These are phyloP conservation scores for Oceanites oceanicus DNA, from an alignment of 2,113 vertebrate genomes.

Conservation along the genomic window DNA sequence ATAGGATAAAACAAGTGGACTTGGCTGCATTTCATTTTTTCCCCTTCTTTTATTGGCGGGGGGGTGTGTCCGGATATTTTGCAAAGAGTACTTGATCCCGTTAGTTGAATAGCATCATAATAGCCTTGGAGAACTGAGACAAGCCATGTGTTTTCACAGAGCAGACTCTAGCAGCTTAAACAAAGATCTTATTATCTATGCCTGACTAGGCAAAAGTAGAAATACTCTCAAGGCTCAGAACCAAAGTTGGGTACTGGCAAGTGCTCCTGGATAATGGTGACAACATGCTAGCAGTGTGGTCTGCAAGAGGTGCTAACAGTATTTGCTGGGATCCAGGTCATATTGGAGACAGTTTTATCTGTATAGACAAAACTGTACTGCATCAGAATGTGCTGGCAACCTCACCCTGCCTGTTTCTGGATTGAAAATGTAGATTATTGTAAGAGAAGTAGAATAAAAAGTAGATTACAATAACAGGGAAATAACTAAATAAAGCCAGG, in stretches of 20 bases:
- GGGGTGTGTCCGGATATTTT: not conserved
- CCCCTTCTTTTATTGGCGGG: fast-evolving
- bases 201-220: not conserved
- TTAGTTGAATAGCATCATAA: not conserved
- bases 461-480: not conserved
- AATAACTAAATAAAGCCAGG: not conserved
- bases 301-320: not conserved
- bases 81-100: not conserved
- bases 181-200: slow-evolving; percentile 15
- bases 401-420: not conserved
- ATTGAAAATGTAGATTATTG: not conserved
- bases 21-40: not conserved
- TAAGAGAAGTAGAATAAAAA: not conserved
- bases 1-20: not conserved
- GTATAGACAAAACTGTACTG: not conserved
- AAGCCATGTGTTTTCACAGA: not conserved
- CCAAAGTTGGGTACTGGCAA: not conserved
- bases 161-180: not conserved
- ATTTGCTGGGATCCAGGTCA: not conserved
- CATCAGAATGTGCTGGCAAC: not conserved
- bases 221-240: not conserved
- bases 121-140: not conserved
- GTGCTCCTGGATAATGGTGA: not conserved
- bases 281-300: not conserved
- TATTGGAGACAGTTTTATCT: not conserved